A percentile compares a stretch with the other conserved stretches of the same genome.
These are phyloP conservation scores for Myrmecobius fasciatus DNA, from an alignment of 2,113 vertebrate genomes.

Conservation along the genomic window DNA sequence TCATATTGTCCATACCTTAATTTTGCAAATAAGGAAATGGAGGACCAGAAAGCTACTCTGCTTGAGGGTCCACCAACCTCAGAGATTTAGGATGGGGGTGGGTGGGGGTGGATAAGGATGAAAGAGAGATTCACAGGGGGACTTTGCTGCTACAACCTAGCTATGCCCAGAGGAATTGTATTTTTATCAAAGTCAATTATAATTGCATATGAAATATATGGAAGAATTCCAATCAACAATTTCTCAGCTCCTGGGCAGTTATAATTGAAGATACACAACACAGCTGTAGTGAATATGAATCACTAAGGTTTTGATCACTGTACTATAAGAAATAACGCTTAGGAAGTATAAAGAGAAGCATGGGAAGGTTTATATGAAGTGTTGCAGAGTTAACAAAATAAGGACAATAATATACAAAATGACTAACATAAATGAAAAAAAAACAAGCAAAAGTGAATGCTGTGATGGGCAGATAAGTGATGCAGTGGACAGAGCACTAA, in stretches of 20 bases:
- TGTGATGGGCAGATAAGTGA: too few relatives aligned
- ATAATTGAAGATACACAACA: neutral
- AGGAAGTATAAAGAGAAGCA: neutral
- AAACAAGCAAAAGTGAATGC: neutral
- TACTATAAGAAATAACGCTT: neutral
- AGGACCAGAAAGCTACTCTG: neutral
- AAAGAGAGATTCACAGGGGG: neutral
- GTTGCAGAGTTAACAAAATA: neutral
- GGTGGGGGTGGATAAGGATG: neutral
- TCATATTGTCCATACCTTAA: neutral
- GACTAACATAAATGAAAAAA: neutral
- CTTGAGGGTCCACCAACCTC: neutral
- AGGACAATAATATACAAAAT: neutral
- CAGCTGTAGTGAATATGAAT: neutral
- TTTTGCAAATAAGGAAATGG: neutral
- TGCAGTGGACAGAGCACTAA: too few relatives aligned
- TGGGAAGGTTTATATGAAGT: neutral
- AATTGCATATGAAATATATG: neutral
- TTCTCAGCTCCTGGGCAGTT: neutral
- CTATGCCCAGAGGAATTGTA: neutral
- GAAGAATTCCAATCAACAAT: neutral
- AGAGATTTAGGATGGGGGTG: neutral
- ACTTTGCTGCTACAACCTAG: neutral
- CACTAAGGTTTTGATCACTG: neutral
- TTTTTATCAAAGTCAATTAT: neutral